Percentiles rank a stretch among this genome's conserved stretches.
Conservation (phyloP, 2,888 invertebrate species). For the Lordiphosa andalusiaca region DNA sequence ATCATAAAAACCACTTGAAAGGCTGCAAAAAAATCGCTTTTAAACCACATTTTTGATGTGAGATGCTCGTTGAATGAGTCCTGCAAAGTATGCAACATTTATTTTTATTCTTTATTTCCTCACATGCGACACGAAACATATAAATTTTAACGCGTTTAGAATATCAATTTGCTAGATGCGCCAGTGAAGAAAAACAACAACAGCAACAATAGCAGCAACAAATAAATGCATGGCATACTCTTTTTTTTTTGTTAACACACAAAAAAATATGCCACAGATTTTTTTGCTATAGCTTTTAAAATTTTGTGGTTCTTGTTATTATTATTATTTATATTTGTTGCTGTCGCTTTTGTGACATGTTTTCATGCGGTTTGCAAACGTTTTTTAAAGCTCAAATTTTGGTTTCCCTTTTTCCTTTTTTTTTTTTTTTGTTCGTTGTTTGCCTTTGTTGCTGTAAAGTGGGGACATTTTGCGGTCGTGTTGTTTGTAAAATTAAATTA, state of each 20-base stretch:
- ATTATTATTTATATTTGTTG: slow-evolving; percentile 18
- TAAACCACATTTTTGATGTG: slow-evolving; percentile 36
- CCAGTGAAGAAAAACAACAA: slow-evolving; percentile 17
- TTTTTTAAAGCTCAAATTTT: slow-evolving; percentile 34
- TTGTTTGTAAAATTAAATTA: slow-evolving; percentile 68
- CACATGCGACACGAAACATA: slow-evolving; percentile 17
- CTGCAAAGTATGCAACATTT: slow-evolving; percentile 67
- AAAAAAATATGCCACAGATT: not conserved
- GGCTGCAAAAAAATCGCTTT: slow-evolving; percentile 6
- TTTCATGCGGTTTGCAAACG: slow-evolving; percentile 49
- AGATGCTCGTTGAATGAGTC: slow-evolving; percentile 5
- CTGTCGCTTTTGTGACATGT: slow-evolving; percentile 55
- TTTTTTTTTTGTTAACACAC: not conserved
- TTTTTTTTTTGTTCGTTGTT: slow-evolving; percentile 25
- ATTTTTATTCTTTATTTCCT: slow-evolving; percentile 43
- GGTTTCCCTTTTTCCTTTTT: slow-evolving; percentile 23
- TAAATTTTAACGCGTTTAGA: slow-evolving; percentile 68
- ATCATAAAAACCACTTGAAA: slow-evolving; percentile 10
- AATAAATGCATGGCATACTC: slow-evolving; percentile 57
- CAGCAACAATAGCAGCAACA: slow-evolving; percentile 18
- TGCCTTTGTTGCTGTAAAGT: slow-evolving; percentile 19
- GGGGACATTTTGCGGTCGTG: slow-evolving; percentile 59
- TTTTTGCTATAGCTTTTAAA: slow-evolving; percentile 13
- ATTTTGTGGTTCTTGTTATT: slow-evolving; percentile 6
- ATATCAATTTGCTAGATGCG: slow-evolving; percentile 66